Conservation (phyloP, 92 coral and sea anemone genomes). For the Muricea muricata region DNA sequence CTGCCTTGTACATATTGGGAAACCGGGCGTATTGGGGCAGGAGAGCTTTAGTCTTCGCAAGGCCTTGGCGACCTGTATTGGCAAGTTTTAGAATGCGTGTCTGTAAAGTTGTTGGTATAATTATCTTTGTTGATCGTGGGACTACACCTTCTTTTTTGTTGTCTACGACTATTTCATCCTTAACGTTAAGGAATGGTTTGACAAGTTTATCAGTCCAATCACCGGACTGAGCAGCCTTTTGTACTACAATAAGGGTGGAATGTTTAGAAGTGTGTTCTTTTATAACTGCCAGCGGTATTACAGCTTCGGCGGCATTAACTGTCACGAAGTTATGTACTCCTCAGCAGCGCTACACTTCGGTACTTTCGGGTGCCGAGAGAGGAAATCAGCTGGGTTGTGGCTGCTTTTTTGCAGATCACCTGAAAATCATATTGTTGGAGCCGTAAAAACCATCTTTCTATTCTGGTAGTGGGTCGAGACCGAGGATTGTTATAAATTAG, state of each 20-base stretch:
- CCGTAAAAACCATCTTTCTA: neutral
- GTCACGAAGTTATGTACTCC: neutral
- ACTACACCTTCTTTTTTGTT: neutral
- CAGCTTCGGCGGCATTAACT: neutral
- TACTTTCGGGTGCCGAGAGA: neutral
- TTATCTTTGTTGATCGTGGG: slow-evolving; percentile 14
- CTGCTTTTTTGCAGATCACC: neutral
- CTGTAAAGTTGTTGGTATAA: neutral
- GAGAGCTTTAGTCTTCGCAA: slow-evolving; percentile 10
- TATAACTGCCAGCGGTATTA: neutral
- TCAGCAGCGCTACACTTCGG: slow-evolving; percentile 12
- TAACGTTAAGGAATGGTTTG: slow-evolving; percentile 5
- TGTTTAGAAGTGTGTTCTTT: neutral
- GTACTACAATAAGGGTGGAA: neutral
- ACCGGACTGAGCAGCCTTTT: neutral
- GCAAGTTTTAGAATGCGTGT: neutral
- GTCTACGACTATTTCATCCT: slow-evolving; percentile 16
- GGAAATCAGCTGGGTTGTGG: too few species aligned
- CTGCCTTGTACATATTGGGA: slow-evolving; percentile 6
- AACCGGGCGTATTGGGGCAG: slow-evolving; percentile 45
- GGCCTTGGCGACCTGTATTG: neutral
- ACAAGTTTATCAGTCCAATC: neutral
- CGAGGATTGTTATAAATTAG: neutral
- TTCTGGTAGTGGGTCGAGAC: neutral
- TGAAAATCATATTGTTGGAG: neutral